A percentile compares a stretch with the other conserved stretches of the same genome.
Evolutionary conservation across 1,140 invertebrate genomes (phyloP).

Genomic region (Apis dorsata): DNA sequence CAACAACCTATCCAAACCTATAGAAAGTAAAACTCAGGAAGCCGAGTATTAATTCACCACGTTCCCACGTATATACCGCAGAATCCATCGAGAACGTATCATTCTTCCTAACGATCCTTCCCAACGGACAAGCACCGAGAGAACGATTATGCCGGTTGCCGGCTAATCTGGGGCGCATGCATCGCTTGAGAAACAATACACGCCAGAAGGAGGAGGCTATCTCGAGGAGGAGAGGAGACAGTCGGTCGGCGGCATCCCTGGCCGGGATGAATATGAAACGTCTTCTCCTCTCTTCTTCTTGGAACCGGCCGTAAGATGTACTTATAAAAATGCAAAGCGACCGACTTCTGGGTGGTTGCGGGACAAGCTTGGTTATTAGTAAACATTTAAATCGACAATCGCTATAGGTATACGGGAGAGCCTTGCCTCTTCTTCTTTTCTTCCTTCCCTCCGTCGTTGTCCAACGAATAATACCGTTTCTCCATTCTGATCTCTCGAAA

Average conservation of each 20-base stretch:
- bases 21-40: neutral
- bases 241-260: constrained; percentile 23
- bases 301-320: constrained; percentile 70
- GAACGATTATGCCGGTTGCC: constrained; percentile 49
- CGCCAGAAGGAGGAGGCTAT: neutral
- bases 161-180: constrained; percentile 59
- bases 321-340: constrained; percentile 80
- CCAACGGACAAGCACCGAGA: neutral
- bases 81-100: neutral
- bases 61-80: neutral
- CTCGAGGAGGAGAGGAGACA: constrained; percentile 12
- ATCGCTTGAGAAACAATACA: constrained; percentile 57
- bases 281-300: constrained; percentile 58
- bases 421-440: constrained; percentile 56
- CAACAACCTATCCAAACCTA: too few species aligned
- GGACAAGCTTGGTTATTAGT: constrained; percentile 80
- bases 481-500: neutral
- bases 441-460: constrained; percentile 38
- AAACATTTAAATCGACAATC: constrained; percentile 81
- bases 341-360: constrained; percentile 79
- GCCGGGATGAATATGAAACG: constrained; percentile 75
- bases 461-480: neutral
- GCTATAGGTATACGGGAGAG: constrained; percentile 64
- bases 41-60: neutral
- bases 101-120: neutral